Evolutionary conservation across 2,797 vertebrate species (phyloP), one percentile per base, ranked within the genome.

Genomic region (Alectoris magna): DNA sequence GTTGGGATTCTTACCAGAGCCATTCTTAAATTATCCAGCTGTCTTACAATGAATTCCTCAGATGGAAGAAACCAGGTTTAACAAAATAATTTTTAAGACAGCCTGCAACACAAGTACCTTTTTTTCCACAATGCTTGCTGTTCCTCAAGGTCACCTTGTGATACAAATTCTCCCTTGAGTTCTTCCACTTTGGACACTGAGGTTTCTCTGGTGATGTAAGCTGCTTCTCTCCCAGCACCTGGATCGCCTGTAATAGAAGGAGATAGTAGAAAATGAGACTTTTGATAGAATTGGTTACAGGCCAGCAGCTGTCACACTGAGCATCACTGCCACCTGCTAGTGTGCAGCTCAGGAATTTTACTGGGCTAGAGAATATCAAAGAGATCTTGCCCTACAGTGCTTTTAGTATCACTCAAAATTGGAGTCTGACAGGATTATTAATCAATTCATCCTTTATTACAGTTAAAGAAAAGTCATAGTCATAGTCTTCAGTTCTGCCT

Each of bases 221-320:
- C n/a, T 64, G 77, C 48, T 76, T 82, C 53, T 80, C 87, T 80
- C 74, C 51, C 86, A 56, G 14, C 1, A 2, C n/a, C 27, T 91
- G 48, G 74, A 82, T 90, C 80, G 70, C 34, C 76, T 84, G 9
- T 51, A 74, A 76, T 15, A 21, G 55, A 59, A 74, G 36, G 46
- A 49, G 83, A 39, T 76, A 92, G 92, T 85, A 84, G 91, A 80
- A 91, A 77, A 89, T 89, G 53, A 89, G 62, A 93, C 67, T 39
- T 67, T n/a, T 68, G 83, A 83, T 31, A 77, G 68, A 77, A 91
- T 71, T 85, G 71, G 75, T 70, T 46, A 51, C 85, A 71, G 79
- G 58, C 44, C 70, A 89, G 73, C 70, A 80, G 70, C 46, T 44
- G 70, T 46, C 36, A 51, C 2, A 23, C 6, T 77, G 73, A 62